Base-by-base conservation (phyloP, 2,888 invertebrate genomes). In the Mythimna ferrago region DNA sequence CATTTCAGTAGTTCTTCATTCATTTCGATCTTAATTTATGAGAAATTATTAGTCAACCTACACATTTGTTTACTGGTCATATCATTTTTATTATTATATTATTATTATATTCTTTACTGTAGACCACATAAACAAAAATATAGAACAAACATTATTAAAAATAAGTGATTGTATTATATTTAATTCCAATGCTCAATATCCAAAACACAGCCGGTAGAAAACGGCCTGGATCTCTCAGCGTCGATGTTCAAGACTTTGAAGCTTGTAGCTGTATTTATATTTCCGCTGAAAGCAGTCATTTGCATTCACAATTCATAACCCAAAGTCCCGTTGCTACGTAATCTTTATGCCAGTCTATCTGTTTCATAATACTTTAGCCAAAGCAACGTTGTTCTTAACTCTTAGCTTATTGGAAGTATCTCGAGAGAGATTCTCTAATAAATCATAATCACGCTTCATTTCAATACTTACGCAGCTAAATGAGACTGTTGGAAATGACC, bases 391-490 rank as follows among this genome's bases (percentile, higher is more conserved):
- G 71, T 69, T 69, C 72, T 53, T 69, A 57, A 71, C 79, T 69
- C 72, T 53, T 69, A 57, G 73, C 79, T 78, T 78, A 82, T 66
- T 82, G 67, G 26, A 78, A 73, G 79, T 66, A 73, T 56, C 56
- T 63, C 51, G 44, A 61, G 54, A 54, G 66, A 41, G 58, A 78
- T 73, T 69, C 66, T n/a, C 53, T 61, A 78, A 82, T 73, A 70
- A 73, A 71, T 73, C 61, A 77, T 73, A 73, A 82, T 81, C 56
- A 66, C 60, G 62, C 53, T 78, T 78, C 65, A 71, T 78, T 82
- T 74, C 60, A 71, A 56, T 73, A 65, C 26, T 60, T 35, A 82
- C 80, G 68, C 56, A 63, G 67, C 56, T 63, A 68, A 78, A 68
- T 19, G 66, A 16, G 67, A 68, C 62, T 53, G 67, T 64, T 66